phyloP scores from a whole-genome alignment of 2,113 vertebrate species.

The Maccullochella peelii region DNA sequence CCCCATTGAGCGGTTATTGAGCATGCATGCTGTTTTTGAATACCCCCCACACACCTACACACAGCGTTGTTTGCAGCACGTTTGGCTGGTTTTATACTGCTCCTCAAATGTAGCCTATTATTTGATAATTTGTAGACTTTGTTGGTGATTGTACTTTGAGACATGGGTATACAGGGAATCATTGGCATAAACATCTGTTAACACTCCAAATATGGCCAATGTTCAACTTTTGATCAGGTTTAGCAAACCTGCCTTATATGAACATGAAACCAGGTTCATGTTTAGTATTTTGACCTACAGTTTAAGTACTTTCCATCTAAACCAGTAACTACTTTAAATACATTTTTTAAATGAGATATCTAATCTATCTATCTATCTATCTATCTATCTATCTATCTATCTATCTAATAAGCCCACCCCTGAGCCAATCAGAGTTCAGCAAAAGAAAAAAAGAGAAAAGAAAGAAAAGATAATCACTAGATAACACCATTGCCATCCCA shows the following conservation, averaged over 20 bases:
- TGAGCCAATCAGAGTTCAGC: background rate
- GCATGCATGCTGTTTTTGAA: conserved; percentile 39
- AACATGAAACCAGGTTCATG: background rate
- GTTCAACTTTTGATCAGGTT: background rate
- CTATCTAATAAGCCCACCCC: too few species aligned
- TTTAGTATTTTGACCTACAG: background rate
- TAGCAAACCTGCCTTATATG: background rate
- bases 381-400: too few species aligned
- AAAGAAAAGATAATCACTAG: background rate
- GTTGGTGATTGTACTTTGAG: background rate
- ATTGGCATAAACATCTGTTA: background rate
- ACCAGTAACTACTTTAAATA: background rate
- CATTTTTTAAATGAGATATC: too few species aligned
- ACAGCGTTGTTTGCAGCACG: conserved; percentile 19
- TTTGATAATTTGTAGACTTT: conserved; percentile 26
- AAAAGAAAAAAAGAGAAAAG: background rate
- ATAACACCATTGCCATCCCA: background rate
- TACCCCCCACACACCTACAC: conserved; percentile 18
- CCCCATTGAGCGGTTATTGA: conserved; percentile 35
- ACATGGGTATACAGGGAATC: background rate
- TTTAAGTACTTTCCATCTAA: background rate
- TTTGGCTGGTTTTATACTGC: conserved; percentile 20
- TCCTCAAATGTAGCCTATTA: conserved; percentile 9
- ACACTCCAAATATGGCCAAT: background rate
- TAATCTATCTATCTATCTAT: too few species aligned